These are phyloP conservation scores for Dexiosoma caninum DNA, from an alignment of 2,888 invertebrate genomes.

Conservation along the genomic window DNA sequence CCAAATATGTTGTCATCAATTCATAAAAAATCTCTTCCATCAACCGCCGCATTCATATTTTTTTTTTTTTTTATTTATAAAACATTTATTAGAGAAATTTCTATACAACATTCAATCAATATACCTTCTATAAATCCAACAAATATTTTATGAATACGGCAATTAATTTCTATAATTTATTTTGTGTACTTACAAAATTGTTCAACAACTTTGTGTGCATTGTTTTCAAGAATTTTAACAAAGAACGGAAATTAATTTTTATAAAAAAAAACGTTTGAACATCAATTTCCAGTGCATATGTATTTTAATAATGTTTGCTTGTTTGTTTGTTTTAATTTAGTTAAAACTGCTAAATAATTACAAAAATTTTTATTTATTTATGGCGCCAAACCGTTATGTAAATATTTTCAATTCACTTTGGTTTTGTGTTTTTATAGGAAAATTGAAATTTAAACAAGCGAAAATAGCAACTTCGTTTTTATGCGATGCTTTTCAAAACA, in stretches of 20 bases:
- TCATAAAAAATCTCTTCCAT: no score
- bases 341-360: neutral
- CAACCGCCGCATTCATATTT: no score
- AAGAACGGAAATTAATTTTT: neutral
- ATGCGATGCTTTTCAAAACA: slow-evolving; percentile 41
- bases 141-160: no score
- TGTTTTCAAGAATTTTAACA: neutral
- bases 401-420: slow-evolving; percentile 63
- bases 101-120: no score
- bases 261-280: no score
- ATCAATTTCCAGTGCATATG: no score
- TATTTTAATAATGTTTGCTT: neutral
- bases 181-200: neutral
- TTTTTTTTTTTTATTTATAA: no score
- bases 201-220: neutral
- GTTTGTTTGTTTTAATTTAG: slow-evolving; percentile 11
- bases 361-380: slow-evolving; percentile 46
- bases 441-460: slow-evolving; percentile 24
- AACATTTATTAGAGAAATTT: no score
- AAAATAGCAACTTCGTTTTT: neutral
- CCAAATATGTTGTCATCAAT: no score
- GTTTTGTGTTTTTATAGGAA: slow-evolving; percentile 43
- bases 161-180: neutral
- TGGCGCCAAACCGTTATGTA: slow-evolving; percentile 59
- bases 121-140: no score